Conservation (phyloP, 2,113 vertebrate species). For the Muntiacus muntjak region DNA sequence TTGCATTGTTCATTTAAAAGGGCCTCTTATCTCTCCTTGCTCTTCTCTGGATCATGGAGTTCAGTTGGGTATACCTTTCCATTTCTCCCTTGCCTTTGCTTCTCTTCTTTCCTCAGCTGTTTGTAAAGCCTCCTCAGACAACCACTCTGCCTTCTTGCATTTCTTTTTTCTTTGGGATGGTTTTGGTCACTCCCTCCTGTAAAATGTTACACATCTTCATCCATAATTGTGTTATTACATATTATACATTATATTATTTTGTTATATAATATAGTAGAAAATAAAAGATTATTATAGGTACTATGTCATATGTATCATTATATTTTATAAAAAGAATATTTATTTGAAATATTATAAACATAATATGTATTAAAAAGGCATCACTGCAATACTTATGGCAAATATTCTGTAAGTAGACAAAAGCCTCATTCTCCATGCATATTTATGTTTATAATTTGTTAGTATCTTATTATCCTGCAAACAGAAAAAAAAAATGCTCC, state of each 20-base stretch:
- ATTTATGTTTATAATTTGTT: background rate
- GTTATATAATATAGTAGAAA: background rate
- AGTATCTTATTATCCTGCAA: background rate
- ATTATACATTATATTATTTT: background rate
- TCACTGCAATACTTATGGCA: background rate
- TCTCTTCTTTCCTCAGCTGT: background rate
- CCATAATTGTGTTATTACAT: background rate
- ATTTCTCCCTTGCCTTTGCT: background rate
- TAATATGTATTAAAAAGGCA: background rate
- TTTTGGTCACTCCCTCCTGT: background rate
- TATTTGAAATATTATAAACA: background rate
- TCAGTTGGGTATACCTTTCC: background rate
- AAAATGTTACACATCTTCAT: background rate
- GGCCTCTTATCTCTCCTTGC: background rate
- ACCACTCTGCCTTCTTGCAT: background rate
- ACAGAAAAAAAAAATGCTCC: background rate
- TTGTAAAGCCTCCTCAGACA: background rate
- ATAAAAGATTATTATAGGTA: background rate
- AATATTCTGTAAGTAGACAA: background rate
- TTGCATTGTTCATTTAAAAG: background rate
- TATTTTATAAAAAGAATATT: background rate
- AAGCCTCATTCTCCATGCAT: background rate
- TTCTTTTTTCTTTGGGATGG: background rate
- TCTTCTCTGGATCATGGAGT: background rate
- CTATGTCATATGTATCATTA: background rate